phyloP scores from a whole-genome alignment of 2,888 invertebrate genomes.

The Perizoma affinitatum region DNA sequence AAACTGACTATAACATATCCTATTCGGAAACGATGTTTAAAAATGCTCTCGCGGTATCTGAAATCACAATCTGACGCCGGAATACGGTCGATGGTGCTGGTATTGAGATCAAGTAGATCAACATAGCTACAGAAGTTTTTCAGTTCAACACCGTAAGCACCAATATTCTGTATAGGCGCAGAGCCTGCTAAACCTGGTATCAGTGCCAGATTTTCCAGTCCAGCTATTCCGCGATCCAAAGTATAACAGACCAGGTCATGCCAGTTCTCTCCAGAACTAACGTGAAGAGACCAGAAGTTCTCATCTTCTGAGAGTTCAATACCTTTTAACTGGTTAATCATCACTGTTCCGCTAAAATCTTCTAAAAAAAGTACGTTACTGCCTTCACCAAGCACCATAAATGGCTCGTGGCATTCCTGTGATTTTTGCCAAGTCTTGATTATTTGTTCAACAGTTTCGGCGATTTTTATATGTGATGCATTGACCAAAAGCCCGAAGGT shows the following conservation, averaged over 20 bases:
- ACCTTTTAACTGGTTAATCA: slow-evolving; percentile 22
- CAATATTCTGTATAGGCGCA: slow-evolving; percentile 34
- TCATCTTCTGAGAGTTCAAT: slow-evolving; percentile 14
- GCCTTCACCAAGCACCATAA: slow-evolving; percentile 19
- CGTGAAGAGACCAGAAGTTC: slow-evolving; percentile 25
- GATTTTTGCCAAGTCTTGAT: slow-evolving; percentile 12
- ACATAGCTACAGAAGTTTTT: slow-evolving; percentile 29
- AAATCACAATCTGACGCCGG: slow-evolving; percentile 21
- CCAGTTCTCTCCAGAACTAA: slow-evolving; percentile 32
- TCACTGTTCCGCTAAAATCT: slow-evolving; percentile 20
- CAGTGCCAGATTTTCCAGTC: slow-evolving; percentile 32
- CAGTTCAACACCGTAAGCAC: slow-evolving; percentile 34
- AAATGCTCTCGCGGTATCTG: slow-evolving; percentile 31
- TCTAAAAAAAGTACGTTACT: slow-evolving; percentile 23
- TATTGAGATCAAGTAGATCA: slow-evolving; percentile 21
- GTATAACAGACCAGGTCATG: slow-evolving; percentile 30
- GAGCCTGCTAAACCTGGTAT: slow-evolving; percentile 34
- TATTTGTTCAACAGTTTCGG: slow-evolving; percentile 10
- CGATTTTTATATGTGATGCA: slow-evolving; percentile 10
- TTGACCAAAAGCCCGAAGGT: slow-evolving; percentile 21
- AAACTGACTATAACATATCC: slow-evolving; percentile 26
- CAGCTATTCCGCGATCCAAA: slow-evolving; percentile 26
- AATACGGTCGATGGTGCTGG: slow-evolving; percentile 8
- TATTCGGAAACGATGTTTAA: slow-evolving; percentile 24
- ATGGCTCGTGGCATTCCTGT: slow-evolving; percentile 1